phyloP scores from a whole-genome alignment of 2,797 vertebrate genomes.

The Catharus ustulatus region DNA sequence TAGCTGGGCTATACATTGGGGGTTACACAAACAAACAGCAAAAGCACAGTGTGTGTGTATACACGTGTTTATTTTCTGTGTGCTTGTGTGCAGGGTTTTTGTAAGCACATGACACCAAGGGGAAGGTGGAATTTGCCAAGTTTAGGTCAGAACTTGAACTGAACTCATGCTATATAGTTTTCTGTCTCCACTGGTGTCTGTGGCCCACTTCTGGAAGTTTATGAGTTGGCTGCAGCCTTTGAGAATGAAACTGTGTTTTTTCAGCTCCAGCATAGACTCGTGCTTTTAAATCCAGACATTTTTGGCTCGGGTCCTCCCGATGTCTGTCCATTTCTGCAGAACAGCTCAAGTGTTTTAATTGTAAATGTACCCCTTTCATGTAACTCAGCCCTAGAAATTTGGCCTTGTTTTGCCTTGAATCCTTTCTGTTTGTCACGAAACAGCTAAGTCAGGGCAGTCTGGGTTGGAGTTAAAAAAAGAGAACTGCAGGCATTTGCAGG shows the following conservation, averaged over 20 bases:
- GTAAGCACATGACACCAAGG: background rate
- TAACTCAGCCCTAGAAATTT: slow-evolving; percentile 3
- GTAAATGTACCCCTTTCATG: slow-evolving; percentile 33
- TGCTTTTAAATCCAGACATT: slow-evolving; percentile 59
- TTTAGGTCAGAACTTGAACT: slow-evolving; percentile 49
- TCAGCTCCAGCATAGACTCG: slow-evolving; percentile 40
- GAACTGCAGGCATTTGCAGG: background rate
- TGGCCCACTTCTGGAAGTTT: slow-evolving; percentile 39
- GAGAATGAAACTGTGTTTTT: slow-evolving; percentile 46
- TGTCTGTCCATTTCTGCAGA: slow-evolving; percentile 41
- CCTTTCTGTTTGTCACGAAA: background rate
- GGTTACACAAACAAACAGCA: slow-evolving; percentile 46
- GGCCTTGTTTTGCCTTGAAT: background rate
- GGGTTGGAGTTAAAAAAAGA: background rate
- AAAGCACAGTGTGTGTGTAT: background rate
- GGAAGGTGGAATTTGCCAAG: slow-evolving; percentile 45
- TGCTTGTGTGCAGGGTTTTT: background rate
- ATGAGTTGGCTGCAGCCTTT: slow-evolving; percentile 56
- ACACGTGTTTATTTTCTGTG: slow-evolving; percentile 31
- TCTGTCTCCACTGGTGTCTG: slow-evolving; percentile 55
- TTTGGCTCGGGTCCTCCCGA: slow-evolving; percentile 32
- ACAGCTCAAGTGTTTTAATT: slow-evolving; percentile 53
- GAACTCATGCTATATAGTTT: slow-evolving; percentile 4
- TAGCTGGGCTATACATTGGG: background rate
- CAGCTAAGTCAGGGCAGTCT: background rate